Percentiles rank a stretch among this genome's conserved stretches.
phyloP scores from a whole-genome alignment of 2,113 vertebrate genomes.

The Naja naja region DNA sequence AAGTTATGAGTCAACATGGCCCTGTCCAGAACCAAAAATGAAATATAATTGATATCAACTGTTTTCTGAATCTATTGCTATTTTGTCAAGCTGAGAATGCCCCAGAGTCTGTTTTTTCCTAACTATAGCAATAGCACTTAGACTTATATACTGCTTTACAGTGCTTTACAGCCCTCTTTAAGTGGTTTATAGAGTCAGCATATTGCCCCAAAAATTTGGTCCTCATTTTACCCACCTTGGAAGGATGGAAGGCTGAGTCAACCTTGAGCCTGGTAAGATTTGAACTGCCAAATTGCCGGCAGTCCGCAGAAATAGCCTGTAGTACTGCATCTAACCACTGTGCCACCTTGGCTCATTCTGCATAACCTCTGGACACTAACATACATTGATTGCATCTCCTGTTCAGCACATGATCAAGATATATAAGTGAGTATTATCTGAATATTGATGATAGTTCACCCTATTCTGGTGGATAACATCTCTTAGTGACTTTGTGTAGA shows the following conservation, averaged over 20 bases:
- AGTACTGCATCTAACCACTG: too few relatives aligned
- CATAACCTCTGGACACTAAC: background rate
- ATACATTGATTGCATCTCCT: background rate
- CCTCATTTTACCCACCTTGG: too few relatives aligned
- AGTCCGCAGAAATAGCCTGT: too few relatives aligned
- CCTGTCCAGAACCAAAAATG: background rate
- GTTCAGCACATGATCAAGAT: background rate
- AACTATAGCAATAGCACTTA: background rate
- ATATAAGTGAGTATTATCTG: background rate
- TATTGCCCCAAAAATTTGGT: too few relatives aligned
- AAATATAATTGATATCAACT: background rate
- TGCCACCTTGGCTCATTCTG: background rate
- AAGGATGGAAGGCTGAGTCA: too few relatives aligned
- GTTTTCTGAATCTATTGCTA: background rate
- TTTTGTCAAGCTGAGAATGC: background rate
- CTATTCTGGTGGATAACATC: background rate
- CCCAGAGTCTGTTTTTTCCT: background rate
- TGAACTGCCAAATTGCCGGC: too few relatives aligned
- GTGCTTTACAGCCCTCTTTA: too few relatives aligned
- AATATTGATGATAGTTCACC: background rate
- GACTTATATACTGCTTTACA: too few relatives aligned
- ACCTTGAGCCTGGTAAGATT: too few relatives aligned
- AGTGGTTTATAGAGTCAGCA: too few relatives aligned
- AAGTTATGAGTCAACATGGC: background rate
- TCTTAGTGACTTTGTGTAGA: background rate